Percentiles rank a stretch among this genome's conserved stretches.
These are phyloP conservation scores for Drosophila chauvacae DNA, from an alignment of 1,140 invertebrate species.

Conservation along the genomic window DNA sequence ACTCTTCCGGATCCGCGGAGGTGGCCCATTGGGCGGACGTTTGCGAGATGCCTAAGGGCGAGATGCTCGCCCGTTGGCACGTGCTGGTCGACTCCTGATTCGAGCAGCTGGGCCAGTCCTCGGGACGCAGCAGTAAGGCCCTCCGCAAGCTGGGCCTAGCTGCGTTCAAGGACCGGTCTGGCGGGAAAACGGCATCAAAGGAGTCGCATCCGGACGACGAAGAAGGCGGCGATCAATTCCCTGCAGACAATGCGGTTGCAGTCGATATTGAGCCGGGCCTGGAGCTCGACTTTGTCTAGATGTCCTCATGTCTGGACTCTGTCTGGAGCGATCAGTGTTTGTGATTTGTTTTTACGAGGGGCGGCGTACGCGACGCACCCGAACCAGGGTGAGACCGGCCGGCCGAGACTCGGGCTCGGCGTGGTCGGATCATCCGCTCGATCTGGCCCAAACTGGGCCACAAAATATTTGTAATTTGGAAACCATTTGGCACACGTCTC, in stretches of 20 bases:
- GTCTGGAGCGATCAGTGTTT: slow-evolving; percentile 35
- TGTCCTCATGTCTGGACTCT: background rate
- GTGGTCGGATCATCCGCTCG: slow-evolving; percentile 7
- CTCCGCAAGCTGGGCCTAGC: slow-evolving; percentile 68
- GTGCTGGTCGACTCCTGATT: slow-evolving; percentile 87
- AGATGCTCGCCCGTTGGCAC: slow-evolving; percentile 88
- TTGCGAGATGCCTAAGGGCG: slow-evolving; percentile 86
- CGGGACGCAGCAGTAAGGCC: slow-evolving; percentile 71
- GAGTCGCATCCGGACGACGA: slow-evolving; percentile 47
- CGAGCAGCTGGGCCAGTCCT: slow-evolving; percentile 82
- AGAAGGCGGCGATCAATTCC: slow-evolving; percentile 38
- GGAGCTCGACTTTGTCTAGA: slow-evolving; percentile 81
- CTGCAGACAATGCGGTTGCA: slow-evolving; percentile 73
- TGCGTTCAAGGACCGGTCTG: slow-evolving; percentile 79
- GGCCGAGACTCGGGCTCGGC: background rate
- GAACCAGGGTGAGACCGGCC: slow-evolving; percentile 12
- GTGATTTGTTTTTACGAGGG: slow-evolving; percentile 59
- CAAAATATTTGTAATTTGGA: slow-evolving; percentile 69
- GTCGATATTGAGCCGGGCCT: slow-evolving; percentile 80
- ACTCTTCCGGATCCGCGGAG: slow-evolving; percentile 96
- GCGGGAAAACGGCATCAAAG: slow-evolving; percentile 59
- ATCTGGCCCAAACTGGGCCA: slow-evolving; percentile 29
- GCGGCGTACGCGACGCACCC: slow-evolving; percentile 8
- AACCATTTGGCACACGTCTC: slow-evolving; percentile 67
- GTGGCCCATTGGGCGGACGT: slow-evolving; percentile 97